These are phyloP conservation scores for Arctopsyche grandis DNA, from an alignment of 1,140 invertebrate species.

Conservation along the genomic window DNA sequence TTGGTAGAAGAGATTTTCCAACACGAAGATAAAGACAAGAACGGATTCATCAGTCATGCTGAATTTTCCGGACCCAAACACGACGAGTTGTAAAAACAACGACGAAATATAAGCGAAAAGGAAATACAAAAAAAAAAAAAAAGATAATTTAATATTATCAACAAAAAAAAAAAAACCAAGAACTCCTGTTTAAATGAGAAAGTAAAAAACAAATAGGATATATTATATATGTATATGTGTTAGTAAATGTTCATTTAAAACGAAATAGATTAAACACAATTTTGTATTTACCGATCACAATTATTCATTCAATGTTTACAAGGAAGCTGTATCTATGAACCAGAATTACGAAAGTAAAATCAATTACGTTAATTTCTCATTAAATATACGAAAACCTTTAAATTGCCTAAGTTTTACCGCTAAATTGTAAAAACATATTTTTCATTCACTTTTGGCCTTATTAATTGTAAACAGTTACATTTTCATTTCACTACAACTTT, in stretches of 20 bases:
- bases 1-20: slow-evolving; percentile 96
- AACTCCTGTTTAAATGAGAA: slow-evolving; percentile 49
- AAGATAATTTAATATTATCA: slow-evolving; percentile 1
- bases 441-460: slow-evolving; percentile 41
- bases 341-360: not conserved
- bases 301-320: not conserved
- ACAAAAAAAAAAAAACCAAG: slow-evolving; percentile 39
- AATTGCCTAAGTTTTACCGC: not conserved
- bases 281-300: not conserved
- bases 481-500: not conserved
- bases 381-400: not conserved
- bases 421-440: slow-evolving; percentile 31
- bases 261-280: not conserved
- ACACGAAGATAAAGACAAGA: slow-evolving; percentile 95
- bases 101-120: slow-evolving; percentile 1
- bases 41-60: slow-evolving; percentile 94
- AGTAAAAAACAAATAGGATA: slow-evolving; percentile 45
- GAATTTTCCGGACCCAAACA: slow-evolving; percentile 97
- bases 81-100: slow-evolving; percentile 85
- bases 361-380: not conserved
- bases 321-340: not conserved
- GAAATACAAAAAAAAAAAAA: not conserved
- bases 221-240: slow-evolving; percentile 21
- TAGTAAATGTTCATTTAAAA: slow-evolving; percentile 41
- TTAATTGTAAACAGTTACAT: not conserved